A percentile compares a stretch with the other conserved stretches of the same genome.
Evolutionary conservation across 2,113 vertebrate genomes (phyloP).

Genomic region (Tamias sibiricus): DNA sequence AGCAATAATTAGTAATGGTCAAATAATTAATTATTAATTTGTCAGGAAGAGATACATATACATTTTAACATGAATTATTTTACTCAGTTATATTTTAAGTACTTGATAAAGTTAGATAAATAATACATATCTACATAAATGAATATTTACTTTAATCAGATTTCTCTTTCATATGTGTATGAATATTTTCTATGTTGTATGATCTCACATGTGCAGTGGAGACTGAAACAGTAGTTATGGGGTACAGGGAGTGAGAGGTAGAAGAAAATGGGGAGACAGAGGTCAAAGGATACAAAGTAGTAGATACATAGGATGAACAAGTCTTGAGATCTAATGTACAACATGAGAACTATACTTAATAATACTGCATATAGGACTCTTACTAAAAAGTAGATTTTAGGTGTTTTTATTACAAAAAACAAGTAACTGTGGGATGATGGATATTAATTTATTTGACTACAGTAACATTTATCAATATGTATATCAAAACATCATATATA

Average conservation of each 20-base stretch:
- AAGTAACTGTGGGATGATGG: not conserved
- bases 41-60: not conserved
- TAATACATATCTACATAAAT: not conserved
- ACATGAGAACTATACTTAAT: not conserved
- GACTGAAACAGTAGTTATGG: not conserved
- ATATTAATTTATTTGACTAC: not conserved
- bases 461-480: not conserved
- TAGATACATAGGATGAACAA: not conserved
- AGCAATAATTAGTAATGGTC: not conserved
- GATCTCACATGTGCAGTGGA: not conserved
- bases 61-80: constrained; percentile 37
- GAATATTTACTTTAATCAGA: not conserved
- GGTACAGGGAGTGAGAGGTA: no score
- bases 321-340: not conserved
- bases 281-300: not conserved
- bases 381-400: not conserved
- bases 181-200: not conserved
- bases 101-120: not conserved
- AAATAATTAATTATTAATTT: constrained; percentile 1
- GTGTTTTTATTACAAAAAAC: not conserved
- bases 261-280: not conserved
- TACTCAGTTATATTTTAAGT: not conserved
- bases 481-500: not conserved
- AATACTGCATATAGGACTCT: not conserved
- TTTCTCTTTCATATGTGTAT: not conserved